Evolutionary conservation across 2,888 invertebrate species (phyloP), one percentile per base, ranked within the genome.

Genomic region (Latrodectus elegans): DNA sequence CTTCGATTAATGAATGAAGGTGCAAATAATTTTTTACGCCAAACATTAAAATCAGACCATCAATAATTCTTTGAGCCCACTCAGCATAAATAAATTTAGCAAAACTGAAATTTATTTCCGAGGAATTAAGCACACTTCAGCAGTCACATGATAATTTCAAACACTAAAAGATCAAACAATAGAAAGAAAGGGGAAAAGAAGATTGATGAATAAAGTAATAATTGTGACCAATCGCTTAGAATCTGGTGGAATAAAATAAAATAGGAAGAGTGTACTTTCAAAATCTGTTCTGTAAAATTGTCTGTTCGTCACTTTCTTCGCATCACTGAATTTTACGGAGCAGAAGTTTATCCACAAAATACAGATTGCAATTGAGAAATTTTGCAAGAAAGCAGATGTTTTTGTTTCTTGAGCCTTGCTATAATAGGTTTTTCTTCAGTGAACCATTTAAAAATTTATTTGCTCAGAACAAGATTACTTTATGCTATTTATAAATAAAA

Each of bases 141-240:
- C 76, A 75, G 70, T 71, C 83, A 83, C 60, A 71, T 71, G 83
- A 83, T 75, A 83, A 83, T 71, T 76, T 83, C 38, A 77, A 71
- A 68, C 82, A 75, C 74, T 82, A 49, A 55, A 82, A 68, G 38
- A 60, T 75, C 52, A 71, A 83, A 76, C 76, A 71, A 83, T 76
- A 52, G 76, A 49, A 76, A 71, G 51, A 22, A 22, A 22, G 22
- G 22, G 22, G 55, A 67, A 76, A 76, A 73, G 64, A 81, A 83
- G 83, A 83, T 83, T 83, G 76, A 83, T 83, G 71, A 76, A 71
- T 26, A 70, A 76, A 72, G 76, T 83, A 83, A 83, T 83, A 83
- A 83, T 83, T 83, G 82, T 49, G 75, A 15, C 75, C 82, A 73
- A 17, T 82, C 74, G 75, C 75, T 55, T 82, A 70, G 82, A 82